Evolutionary conservation across 2,113 vertebrate genomes (phyloP).

Genomic region (Castor canadensis): DNA sequence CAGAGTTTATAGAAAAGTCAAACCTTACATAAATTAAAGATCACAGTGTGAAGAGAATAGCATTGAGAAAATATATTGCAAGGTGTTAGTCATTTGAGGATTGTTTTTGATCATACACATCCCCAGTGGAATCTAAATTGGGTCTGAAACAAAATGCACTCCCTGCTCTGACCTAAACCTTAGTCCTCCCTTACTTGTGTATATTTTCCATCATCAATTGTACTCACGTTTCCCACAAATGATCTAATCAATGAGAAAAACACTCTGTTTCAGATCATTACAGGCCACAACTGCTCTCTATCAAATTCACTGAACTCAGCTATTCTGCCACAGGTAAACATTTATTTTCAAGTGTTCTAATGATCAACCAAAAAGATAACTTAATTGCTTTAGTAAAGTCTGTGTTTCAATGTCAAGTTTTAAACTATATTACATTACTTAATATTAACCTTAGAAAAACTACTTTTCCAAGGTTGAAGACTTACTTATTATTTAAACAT

Average conservation of each 20-base stretch:
- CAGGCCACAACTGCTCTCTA: neutral
- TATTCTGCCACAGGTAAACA: neutral
- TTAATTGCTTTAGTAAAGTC: slow-evolving; percentile 28
- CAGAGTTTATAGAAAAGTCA: neutral
- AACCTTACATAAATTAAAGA: neutral
- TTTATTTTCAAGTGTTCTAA: slow-evolving; percentile 12
- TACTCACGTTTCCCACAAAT: neutral
- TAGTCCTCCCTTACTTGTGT: neutral
- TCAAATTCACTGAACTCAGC: neutral
- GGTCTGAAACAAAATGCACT: neutral
- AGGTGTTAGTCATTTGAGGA: neutral
- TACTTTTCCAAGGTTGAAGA: slow-evolving; percentile 42
- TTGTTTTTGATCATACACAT: neutral
- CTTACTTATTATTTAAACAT: neutral
- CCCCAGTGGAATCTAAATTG: neutral
- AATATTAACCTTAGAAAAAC: slow-evolving; percentile 30
- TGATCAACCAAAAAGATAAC: neutral
- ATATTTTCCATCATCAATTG: neutral
- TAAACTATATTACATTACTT: neutral
- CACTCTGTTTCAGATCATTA: slow-evolving; percentile 17
- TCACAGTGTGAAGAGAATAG: neutral
- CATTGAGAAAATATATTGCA: neutral
- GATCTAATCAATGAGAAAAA: slow-evolving; percentile 23
- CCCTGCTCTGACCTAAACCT: neutral
- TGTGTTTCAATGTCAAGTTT: neutral